Base-by-base conservation (phyloP, 2,113 vertebrate genomes). In the Marcusenius ussheri region DNA sequence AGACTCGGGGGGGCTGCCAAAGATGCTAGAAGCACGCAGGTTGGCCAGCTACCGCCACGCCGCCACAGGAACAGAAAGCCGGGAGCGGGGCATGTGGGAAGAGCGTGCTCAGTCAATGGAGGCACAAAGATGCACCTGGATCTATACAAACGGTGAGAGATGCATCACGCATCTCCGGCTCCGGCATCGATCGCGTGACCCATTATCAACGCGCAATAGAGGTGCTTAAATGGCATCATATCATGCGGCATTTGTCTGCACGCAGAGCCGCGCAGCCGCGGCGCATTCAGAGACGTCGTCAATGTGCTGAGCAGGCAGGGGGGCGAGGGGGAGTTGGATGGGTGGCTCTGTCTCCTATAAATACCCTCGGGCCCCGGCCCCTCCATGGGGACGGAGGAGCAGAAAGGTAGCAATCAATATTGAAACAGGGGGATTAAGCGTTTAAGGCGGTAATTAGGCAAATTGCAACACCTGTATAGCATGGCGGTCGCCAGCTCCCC, bases 391-490 rank as follows among this genome's bases (percentile, higher is more conserved):
- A 94, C 93, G 92, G 92, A 92, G 94, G 93, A 95, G 93, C 94
- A 95, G 94, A 96, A 96, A 96, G 96, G 96, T 96, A 96, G 94
- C 95, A 98, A 98, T 98, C 98, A 98, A 98, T 98, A 98, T 97
- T 98, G 97, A 97, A 98, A 96, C 96, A 96, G 93, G 94, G 95
- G 97, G 97, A 99, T 98, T 97, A 97, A 98, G 97, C 96, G 96
- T 98, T 98, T 99, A 97, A 97, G 98, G 97, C 95, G 94, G 96
- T 97, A 99, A 99, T 99, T 98, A 98, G 95, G 97, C 97, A 96
- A 94, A 97, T 96, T 95, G 95, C 96, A 97, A 98, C 98, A 99
- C 98, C 98, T 99, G 98, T 99, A 98, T 96, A 95, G 97, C 93
- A 95, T 94, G 93, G 96, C 95, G 95, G 95, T 96, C 21, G 96